Evolutionary conservation across 2,888 invertebrate species (phyloP), one percentile per base, ranked within the genome.

Genomic region (Monochamus alternatus): DNA sequence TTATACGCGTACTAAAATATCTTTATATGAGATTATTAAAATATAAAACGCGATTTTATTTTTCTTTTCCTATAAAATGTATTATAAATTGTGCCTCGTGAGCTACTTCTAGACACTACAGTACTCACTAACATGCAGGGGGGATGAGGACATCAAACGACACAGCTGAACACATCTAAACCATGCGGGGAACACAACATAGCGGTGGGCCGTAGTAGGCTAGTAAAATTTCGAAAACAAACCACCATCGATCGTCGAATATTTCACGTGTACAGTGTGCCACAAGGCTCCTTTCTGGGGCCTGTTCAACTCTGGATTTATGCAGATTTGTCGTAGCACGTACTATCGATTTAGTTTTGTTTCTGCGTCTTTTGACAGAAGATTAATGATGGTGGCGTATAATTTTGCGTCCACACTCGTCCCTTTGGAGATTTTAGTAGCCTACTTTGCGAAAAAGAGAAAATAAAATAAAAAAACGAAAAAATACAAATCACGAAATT

Each of bases 401-500:
- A 38, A 1, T 1, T 38, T 38, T 38, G 38, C 5, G 38, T 4
- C 38, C 38, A 22, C 38, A 7, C 38, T 38, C 32, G n/a, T 8
- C 10, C n/a, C 52, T 71, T 32, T 73, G 32, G 43, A 55, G 55
- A 55, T 55, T 55, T 55, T 55, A 55, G 55, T 55, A 73, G n/a
- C 63, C 68, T 74, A 74, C 66, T 22, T 55, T 55, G 67, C 65
- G 64, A 60, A n/a, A 69, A 74, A 60, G 52, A 74, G 44, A 78
- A 84, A 81, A 82, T 83, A 85, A 84, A 86, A 84, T 86, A 86
- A 86, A 84, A 84, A 87, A 87, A 86, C 85, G 82, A 82, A 84
- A 85, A 88, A 85, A 83, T 87, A 89, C 87, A 88, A 89, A 89
- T 89, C 88, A 89, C 87, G 88, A 88, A 89, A 86, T 89, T 89